Base-by-base conservation (phyloP, 2,797 vertebrate species). In the Echiichthys vipera region DNA sequence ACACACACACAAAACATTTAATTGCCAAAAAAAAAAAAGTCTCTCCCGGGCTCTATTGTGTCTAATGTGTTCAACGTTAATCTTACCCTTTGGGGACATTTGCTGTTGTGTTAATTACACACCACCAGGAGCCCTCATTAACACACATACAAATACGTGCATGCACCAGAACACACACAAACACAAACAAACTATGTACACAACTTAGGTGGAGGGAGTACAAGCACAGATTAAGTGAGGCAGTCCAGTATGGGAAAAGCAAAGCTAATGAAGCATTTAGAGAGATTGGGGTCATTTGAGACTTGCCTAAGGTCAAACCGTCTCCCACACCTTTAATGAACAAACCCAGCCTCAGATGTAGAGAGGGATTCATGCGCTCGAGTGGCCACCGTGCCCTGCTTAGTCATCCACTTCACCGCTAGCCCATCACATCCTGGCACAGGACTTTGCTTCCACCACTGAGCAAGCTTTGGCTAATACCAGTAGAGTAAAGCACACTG, bases 31-130 rank as follows among this genome's bases (percentile, higher is more conserved):
- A 81, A 84, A 82, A 84, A 78, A 81, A 81, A 74, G 65, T 77
- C 82, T 92, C 91, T 94, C 90, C 53, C 63, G 85, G 91, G 92
- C 87, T 83, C 83, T 84, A 90, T 93, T 94, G 92, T 94, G 91
- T 92, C 93, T 92, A 91, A 93, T 93, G 89, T 87, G 84, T 93
- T 94, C 88, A 94, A 87, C 83, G 91, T 92, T 95, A 94, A 94
- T 94, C 92, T 94, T 93, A 94, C 88, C 91, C 93, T 93, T 93
- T 89, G 88, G 94, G 92, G 91, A 93, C 87, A 89, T 93, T 94
- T 92, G 83, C 89, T 90, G 86, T 93, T 93, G 91, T 92, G 93
- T 94, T 94, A 94, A 94, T 95, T 94, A 92, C 89, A 94, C 87
- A 94, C 86, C 91, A 90, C 91, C 91, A 93, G 92, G 90, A 93